Base-by-base conservation (phyloP, 2,113 vertebrate genomes). In the Ictalurus furcatus region DNA sequence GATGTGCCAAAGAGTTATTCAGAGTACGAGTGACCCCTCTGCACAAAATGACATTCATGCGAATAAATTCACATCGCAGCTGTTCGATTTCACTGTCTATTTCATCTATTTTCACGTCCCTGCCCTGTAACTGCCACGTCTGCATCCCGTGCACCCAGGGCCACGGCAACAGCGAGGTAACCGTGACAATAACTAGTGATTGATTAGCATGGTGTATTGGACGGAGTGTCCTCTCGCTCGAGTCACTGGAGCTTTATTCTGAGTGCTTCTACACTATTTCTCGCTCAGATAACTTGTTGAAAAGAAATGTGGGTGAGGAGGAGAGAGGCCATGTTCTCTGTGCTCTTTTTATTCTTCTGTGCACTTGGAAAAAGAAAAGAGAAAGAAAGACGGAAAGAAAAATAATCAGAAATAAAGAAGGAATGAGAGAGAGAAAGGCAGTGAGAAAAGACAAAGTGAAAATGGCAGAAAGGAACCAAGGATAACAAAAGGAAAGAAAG, bases 131-230 rank as follows among this genome's bases (percentile, higher is more conserved):
- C 93, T 93, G 92, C 91, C 92, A 87, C 90, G 91, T 92, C 94
- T 93, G 92, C 92, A 93, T 87, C 84, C 78, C 11, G 5, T 16
- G 69, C 58, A 84, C 56, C 63, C 52, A 2, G 19, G 73, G 86
- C 61, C 58, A 44, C 59, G 7, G 58, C 87, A 48, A 59, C 85
- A 0, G 89, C 28, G 11, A 69, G 73, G 83, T 86, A 86, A 84
- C 80, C 85, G 90, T 92, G 92, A 89, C 86, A 92, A 90, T 93
- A 92, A 92, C 90, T 87, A 12, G 89, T 94, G 95, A 95, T 94
- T 95, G 94, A 96, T 95, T 95, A 92, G 93, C 90, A 92, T 94
- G 94, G 94, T 92, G 94, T 94, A 94, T 67, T 90, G 83, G 94
- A 94, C 92, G 93, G 90, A 90, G 92, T 92, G 87, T 94, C 93